Evolutionary conservation across 35 echinoderm and acorn worm species (phyloP).

Genomic region (Acanthaster planci): DNA sequence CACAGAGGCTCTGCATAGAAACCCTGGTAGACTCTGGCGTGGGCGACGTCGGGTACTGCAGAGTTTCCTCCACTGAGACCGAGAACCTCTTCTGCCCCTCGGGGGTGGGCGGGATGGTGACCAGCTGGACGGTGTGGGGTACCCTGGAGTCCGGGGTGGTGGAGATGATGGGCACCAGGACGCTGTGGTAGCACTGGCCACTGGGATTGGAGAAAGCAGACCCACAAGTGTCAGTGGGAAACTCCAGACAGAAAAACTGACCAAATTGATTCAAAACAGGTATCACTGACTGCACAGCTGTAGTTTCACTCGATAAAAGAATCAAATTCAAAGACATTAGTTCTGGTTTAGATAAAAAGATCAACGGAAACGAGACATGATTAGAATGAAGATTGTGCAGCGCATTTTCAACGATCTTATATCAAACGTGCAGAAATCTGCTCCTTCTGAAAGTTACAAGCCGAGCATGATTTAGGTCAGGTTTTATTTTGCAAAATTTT

Average conservation of each 20-base stretch:
- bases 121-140: slow-evolving; percentile 82
- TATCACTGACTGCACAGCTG: too few species aligned
- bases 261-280: too few species aligned
- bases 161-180: slow-evolving; percentile 38
- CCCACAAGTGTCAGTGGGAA: background rate
- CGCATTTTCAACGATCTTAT: too few species aligned
- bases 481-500: too few species aligned
- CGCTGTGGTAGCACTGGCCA: slow-evolving; percentile 79
- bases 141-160: slow-evolving; percentile 37
- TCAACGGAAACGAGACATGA: too few species aligned
- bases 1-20: slow-evolving; percentile 45
- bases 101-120: slow-evolving; percentile 86
- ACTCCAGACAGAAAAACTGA: background rate
- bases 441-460: too few species aligned
- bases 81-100: slow-evolving; percentile 87
- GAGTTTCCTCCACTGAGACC: slow-evolving; percentile 66
- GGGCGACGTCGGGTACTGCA: slow-evolving; percentile 22
- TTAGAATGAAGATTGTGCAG: too few species aligned
- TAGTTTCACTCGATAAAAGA: too few species aligned
- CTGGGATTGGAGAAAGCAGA: slow-evolving; percentile 39
- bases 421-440: too few species aligned
- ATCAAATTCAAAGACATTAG: too few species aligned
- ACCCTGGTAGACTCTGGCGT: slow-evolving; percentile 17
- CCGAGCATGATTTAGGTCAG: too few species aligned
- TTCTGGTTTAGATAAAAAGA: too few species aligned